Base-by-base conservation (phyloP, 2,113 vertebrate genomes). In the Hemiscyllium ocellatum region DNA sequence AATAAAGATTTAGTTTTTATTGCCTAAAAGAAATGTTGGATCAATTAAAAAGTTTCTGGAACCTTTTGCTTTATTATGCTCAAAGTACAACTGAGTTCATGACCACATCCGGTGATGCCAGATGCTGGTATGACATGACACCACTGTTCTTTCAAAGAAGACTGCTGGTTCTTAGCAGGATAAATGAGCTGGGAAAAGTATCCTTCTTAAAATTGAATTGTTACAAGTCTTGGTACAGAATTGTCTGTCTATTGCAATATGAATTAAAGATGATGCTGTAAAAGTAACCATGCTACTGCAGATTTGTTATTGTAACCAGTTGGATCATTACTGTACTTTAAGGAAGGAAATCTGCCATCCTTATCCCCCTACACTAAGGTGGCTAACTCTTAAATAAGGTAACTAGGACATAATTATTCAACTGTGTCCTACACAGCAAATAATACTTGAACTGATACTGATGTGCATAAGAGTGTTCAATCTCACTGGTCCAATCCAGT, bases 51-150 rank as follows among this genome's bases (percentile, higher is more conserved):
- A 66, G 89, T 33, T 93, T 93, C 65, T 93, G 89, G 89, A 93
- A 37, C 89, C 37, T 66, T n/a, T 37, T 93, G 65, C 65, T 93
- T 93, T 93, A 93, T 93, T 93, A 93, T 93, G 89, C 56, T 93
- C 61, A 66, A 93, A 93, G n/a, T 93, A 65, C 89, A 93, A 37
- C 61, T 66, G 89, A 93, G n/a, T 93, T 93, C 89, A 93, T 65
- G 37, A 93, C 66, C 89, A 89, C 89, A 93, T 93, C 89, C n/a
- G 89, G 33, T 93, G 89, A 93, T 93, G 89, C n/a, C 61, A 93
- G 61, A 93, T 93, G 37, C 33, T 93, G 89, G 33, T 33, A 65
- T 66, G 61, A 66, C 33, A 93, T 93, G 89, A 68, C 89, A 93
- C 33, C n/a, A 65, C 61, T 93, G 89, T 66, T 93, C 61, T 61